Conservation (phyloP, 2,888 invertebrate genomes). For the Gari tellinella region DNA sequence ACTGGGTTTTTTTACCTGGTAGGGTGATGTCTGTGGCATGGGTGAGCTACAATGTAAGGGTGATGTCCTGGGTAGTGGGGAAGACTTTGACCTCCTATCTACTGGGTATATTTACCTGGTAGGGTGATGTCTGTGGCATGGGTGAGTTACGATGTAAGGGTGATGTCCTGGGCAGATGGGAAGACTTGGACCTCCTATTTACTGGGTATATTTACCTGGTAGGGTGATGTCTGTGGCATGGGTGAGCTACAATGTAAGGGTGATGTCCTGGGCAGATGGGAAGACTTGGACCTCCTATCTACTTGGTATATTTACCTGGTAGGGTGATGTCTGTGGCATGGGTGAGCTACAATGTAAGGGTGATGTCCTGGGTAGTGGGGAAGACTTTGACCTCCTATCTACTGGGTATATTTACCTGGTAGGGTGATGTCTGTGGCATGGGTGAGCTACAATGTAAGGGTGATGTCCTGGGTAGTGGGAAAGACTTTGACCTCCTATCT, state of each 20-base stretch:
- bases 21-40: conserved; percentile 1
- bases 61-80: conserved; percentile 52
- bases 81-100: conserved; percentile 42
- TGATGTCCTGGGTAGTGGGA: conserved; percentile 51
- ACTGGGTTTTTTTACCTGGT: neutral
- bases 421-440: conserved; percentile 1
- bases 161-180: conserved; percentile 50
- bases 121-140: conserved; percentile 1
- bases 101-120: conserved; percentile 2
- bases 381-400: conserved; percentile 42
- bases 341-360: conserved; percentile 51
- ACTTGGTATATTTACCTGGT: conserved; percentile 1
- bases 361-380: conserved; percentile 52
- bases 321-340: conserved; percentile 1
- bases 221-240: conserved; percentile 1
- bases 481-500: conserved; percentile 42
- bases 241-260: conserved; percentile 51
- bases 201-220: conserved; percentile 2
- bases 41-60: conserved; percentile 51
- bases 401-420: conserved; percentile 2
- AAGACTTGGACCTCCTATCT: conserved; percentile 42
- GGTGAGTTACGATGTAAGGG: conserved; percentile 51
- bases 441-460: conserved; percentile 51
- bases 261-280: conserved; percentile 50
- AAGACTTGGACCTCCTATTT: conserved; percentile 42